Base-by-base conservation (phyloP, 2,797 vertebrate genomes). In the Enteromius afrohamiltoni region DNA sequence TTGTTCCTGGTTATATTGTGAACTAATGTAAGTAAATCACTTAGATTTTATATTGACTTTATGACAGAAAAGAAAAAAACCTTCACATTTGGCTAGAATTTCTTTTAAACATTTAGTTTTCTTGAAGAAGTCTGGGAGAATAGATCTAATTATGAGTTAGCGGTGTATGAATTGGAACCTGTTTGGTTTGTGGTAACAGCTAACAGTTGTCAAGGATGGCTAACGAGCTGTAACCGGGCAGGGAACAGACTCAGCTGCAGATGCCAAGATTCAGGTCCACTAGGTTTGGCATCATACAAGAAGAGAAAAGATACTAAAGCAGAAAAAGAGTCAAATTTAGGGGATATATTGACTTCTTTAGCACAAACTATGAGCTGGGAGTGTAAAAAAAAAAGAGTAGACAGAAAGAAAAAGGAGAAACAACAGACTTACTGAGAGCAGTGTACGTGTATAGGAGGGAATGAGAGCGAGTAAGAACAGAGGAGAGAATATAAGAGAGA, bases 211-310 rank as follows among this genome's bases (percentile, higher is more conserved):
- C 69, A 76, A 53, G 49, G 51, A 76, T 76, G 76, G 77, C 29
- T 79, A 83, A 86, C 73, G 31, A 83, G 77, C 34, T 83, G 40
- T 67, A 86, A 74, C 77, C 67, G 77, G 64, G 60, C 85, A 62
- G 51, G 55, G 81, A 74, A n/a, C 53, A 68, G 71, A 37, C 21
- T 58, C 77, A 73, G 51, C 85, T 79, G 14, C 67, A 16, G 47
- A 37, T 4, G 19, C 45, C 47, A 23, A 23, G 64, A 64, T 78
- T 78, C 65, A 77, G 65, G 37, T 86, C 73, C 69, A 37, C 21
- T 71, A 65, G 45, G 60, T 67, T 71, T 81, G 51, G 55, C 68
- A 79, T 68, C 6, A 80, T 47, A 13, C 26, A 16, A 47, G 16
- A 62, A 49, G 9, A 58, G 60, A 58, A 60, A 68, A 70, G 55